phyloP scores from a whole-genome alignment of 64 coral and sea anemone species.

The Hydrozoanthus tunicans region DNA sequence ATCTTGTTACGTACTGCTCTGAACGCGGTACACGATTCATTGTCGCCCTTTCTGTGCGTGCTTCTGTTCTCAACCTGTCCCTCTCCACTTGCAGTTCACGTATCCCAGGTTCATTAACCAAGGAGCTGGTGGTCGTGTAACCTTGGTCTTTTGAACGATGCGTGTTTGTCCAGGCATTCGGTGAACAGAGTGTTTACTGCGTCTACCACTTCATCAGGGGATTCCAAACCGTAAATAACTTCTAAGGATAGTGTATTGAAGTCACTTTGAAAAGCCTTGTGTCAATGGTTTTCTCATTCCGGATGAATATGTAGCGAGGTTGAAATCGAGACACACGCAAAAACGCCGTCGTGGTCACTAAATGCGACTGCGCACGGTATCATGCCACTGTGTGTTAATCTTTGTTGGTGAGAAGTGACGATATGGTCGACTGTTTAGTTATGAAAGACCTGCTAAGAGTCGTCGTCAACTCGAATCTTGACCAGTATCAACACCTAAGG shows the following conservation, averaged over 20 bases:
- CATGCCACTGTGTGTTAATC: neutral
- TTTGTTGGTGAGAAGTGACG: neutral
- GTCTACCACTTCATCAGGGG: neutral
- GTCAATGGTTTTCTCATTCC: too few species aligned
- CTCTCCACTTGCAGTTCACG: constrained; percentile 1
- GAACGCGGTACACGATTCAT: neutral
- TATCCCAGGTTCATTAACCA: neutral
- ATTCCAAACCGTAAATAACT: too few species aligned
- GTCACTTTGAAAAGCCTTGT: too few species aligned
- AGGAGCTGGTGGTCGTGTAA: constrained; percentile 29
- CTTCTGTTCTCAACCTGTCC: neutral
- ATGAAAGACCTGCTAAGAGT: too few species aligned
- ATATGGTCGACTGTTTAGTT: too few species aligned
- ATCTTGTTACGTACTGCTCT: neutral
- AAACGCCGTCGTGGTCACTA: neutral
- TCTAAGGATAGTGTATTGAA: too few species aligned
- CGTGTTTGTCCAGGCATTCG: constrained; percentile 23
- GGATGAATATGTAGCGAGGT: neutral
- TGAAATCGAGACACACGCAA: neutral
- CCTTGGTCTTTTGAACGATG: neutral
- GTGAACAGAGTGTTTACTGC: neutral
- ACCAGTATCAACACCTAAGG: too few species aligned
- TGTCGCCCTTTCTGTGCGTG: neutral
- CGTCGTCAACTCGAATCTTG: too few species aligned
- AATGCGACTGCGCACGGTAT: neutral